Evolutionary conservation across 92 coral and sea anemone species (phyloP).

Genomic region (Isaurus tuberculatus): DNA sequence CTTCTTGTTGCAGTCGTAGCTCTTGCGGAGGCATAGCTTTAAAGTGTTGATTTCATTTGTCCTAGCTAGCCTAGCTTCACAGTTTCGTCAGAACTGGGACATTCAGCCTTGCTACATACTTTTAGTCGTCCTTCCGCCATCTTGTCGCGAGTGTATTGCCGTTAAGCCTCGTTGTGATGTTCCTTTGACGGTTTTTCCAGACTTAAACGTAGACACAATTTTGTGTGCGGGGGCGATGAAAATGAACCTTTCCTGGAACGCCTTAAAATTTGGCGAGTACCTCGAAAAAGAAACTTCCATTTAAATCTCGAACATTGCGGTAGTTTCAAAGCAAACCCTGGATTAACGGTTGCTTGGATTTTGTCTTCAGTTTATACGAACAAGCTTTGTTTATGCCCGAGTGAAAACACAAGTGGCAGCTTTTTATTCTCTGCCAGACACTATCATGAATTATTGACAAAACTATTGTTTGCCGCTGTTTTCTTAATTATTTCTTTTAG

Average conservation of each 20-base stretch:
- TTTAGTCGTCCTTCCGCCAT: constrained; percentile 52
- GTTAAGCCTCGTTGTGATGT: constrained; percentile 74
- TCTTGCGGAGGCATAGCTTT: constrained; percentile 70
- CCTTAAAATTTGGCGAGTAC: neutral
- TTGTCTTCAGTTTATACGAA: neutral
- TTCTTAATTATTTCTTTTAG: constrained; percentile 37
- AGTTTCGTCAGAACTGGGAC: constrained; percentile 38
- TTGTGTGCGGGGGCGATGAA: constrained; percentile 35
- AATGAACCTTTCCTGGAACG: constrained; percentile 12
- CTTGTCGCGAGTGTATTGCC: constrained; percentile 64
- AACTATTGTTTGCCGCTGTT: constrained; percentile 37
- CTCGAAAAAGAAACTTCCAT: constrained; percentile 29
- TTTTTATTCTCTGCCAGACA: constrained; percentile 27
- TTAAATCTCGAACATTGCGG: neutral
- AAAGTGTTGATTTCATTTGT: constrained; percentile 15
- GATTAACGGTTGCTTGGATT: constrained; percentile 30
- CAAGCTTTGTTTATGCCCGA: constrained; percentile 2
- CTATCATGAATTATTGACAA: constrained; percentile 33
- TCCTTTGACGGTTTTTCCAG: constrained; percentile 56
- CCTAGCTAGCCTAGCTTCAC: constrained; percentile 10
- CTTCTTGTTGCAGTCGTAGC: constrained; percentile 63
- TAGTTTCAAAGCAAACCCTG: neutral
- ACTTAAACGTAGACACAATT: constrained; percentile 23
- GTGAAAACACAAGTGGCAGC: neutral
- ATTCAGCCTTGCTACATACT: constrained; percentile 5